Evolutionary conservation across 1,140 invertebrate species (phyloP).

Genomic region (Scaptomyza montana): DNA sequence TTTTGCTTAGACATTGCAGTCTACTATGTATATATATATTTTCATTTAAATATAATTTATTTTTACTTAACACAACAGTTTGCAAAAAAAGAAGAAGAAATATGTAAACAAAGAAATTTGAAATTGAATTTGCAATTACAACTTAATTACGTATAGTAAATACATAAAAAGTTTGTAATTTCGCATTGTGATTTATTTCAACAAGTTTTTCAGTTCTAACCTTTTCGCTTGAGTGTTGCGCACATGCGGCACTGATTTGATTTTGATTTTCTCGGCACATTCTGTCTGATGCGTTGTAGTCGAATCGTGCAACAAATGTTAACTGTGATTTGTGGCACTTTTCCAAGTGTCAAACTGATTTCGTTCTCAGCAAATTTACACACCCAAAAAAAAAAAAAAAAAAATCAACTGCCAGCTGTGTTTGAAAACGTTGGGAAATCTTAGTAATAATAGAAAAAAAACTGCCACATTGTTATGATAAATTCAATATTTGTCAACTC

Average conservation of each 20-base stretch:
- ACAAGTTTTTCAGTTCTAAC: constrained; percentile 2
- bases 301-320: constrained; percentile 52
- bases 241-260: constrained; percentile 45
- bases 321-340: constrained; percentile 56
- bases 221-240: constrained; percentile 33
- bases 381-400: constrained; percentile 15
- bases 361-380: constrained; percentile 39
- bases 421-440: constrained; percentile 1
- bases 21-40: no score
- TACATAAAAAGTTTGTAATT: neutral
- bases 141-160: no score
- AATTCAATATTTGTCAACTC: constrained; percentile 4
- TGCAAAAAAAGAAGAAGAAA: no score
- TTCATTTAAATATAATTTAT: no score
- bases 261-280: constrained; percentile 51
- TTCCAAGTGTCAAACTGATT: constrained; percentile 51
- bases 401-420: constrained; percentile 26
- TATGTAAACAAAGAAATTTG: neutral
- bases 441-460: no score
- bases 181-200: neutral
- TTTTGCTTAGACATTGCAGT: no score
- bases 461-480: constrained; percentile 5
- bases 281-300: constrained; percentile 31
- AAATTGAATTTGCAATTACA: no score
- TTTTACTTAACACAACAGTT: no score